Evolutionary conservation across 2,797 vertebrate genomes (phyloP).

Genomic region (Coregonus sp.): DNA sequence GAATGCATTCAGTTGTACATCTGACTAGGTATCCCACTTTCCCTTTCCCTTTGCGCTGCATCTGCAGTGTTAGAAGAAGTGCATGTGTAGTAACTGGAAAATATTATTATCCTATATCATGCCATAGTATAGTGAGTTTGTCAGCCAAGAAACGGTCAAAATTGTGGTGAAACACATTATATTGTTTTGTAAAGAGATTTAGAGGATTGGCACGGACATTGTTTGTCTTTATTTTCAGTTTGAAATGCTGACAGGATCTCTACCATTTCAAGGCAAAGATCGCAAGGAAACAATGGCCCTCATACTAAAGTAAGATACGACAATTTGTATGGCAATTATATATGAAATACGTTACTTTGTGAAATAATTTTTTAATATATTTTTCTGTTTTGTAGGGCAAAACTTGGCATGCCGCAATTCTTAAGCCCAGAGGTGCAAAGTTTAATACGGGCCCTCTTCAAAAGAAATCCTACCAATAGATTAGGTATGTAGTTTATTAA

Average conservation of each 20-base stretch:
- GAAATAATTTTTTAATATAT: accelerated
- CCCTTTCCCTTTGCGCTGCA: neutral
- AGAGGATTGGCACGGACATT: neutral
- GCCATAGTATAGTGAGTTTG: neutral
- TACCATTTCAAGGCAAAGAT: conserved; percentile 98
- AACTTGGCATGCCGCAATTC: conserved; percentile 97
- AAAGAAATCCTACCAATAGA: conserved; percentile 93
- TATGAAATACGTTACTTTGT: neutral
- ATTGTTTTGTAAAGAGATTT: too few species aligned
- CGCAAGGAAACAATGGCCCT: conserved; percentile 97
- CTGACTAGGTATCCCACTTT: too few species aligned
- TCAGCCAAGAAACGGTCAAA: neutral
- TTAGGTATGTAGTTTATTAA: conserved; percentile 75
- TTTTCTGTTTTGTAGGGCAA: conserved; percentile 80
- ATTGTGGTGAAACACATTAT: neutral
- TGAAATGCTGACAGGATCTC: conserved; percentile 95
- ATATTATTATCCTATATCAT: neutral
- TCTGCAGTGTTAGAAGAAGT: neutral
- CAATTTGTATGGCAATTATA: neutral
- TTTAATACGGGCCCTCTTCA: conserved; percentile 93
- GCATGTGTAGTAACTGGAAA: neutral
- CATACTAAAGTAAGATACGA: conserved; percentile 90
- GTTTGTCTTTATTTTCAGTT: conserved; percentile 74
- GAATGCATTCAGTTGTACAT: too few species aligned
- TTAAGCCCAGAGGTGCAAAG: conserved; percentile 93